phyloP scores from a whole-genome alignment of 2,797 vertebrate genomes.

The Argentina silus region DNA sequence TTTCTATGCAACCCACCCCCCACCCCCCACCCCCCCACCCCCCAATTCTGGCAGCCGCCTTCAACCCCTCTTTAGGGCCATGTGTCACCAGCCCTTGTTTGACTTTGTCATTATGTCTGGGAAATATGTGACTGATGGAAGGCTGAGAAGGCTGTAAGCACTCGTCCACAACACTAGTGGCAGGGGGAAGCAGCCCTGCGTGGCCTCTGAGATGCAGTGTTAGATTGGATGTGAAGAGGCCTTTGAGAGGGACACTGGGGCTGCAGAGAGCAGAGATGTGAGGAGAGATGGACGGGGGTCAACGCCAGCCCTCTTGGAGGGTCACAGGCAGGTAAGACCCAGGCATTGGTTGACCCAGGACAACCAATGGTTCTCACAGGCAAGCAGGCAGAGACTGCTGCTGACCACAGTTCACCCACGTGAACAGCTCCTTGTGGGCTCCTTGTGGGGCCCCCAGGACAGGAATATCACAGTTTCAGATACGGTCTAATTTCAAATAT shows the following conservation, averaged over 20 bases:
- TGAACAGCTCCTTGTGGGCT: background rate
- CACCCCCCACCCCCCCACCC: background rate
- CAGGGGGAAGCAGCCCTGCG: constrained; percentile 4
- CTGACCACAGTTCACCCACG: constrained; percentile 23
- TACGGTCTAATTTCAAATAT: background rate
- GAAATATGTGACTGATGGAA: constrained; percentile 56
- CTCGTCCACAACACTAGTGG: constrained; percentile 32
- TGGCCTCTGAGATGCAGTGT: constrained; percentile 29
- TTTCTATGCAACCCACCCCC: background rate
- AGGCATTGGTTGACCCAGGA: constrained; percentile 48
- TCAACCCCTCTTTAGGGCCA: constrained; percentile 25
- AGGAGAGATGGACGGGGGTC: constrained; percentile 59
- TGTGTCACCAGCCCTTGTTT: constrained; percentile 52
- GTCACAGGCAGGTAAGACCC: constrained; percentile 69
- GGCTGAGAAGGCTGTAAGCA: constrained; percentile 31
- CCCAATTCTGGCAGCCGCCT: constrained; percentile 30
- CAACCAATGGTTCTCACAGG: constrained; percentile 29
- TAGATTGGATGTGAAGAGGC: constrained; percentile 43
- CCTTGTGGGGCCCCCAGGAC: background rate
- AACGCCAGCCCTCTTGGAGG: constrained; percentile 52
- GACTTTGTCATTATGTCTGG: constrained; percentile 47
- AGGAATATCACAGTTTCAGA: background rate
- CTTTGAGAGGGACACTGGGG: constrained; percentile 48
- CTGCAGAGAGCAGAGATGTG: constrained; percentile 44
- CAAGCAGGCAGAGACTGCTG: background rate